Conservation (phyloP, 2,797 vertebrate species). For the Leuciscus waleckii region DNA sequence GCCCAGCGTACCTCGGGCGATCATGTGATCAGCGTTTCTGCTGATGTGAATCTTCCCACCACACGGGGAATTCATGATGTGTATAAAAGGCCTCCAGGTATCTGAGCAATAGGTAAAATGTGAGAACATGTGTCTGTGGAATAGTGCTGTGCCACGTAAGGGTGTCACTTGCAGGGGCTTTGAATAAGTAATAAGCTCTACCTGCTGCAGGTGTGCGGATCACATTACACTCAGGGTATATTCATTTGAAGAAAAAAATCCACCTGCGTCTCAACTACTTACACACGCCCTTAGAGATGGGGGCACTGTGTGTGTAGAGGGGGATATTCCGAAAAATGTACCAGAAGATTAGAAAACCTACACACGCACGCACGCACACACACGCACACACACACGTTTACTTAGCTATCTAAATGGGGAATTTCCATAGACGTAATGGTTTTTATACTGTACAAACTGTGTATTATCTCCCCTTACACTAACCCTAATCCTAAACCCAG, state of each 20-base stretch:
- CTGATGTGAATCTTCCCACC: background rate
- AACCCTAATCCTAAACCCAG: too few relatives aligned
- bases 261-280: constrained; percentile 76
- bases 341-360: background rate
- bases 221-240: constrained; percentile 74
- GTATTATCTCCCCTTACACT: too few relatives aligned
- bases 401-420: too few relatives aligned
- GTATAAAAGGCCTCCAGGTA: constrained; percentile 42
- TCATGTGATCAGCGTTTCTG: constrained; percentile 15
- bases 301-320: background rate
- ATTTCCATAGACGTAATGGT: too few relatives aligned
- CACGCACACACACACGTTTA: too few relatives aligned
- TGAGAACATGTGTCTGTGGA: constrained; percentile 55
- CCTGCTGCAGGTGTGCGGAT: constrained; percentile 78
- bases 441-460: too few relatives aligned
- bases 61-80: constrained; percentile 19
- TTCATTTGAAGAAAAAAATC: constrained; percentile 76
- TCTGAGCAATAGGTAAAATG: constrained; percentile 52
- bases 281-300: constrained; percentile 36
- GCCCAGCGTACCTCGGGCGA: background rate
- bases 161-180: constrained; percentile 56
- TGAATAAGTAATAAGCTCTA: constrained; percentile 63
- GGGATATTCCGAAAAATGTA: constrained; percentile 5
- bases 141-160: constrained; percentile 44
- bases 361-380: too few relatives aligned